These are phyloP conservation scores for Heliconius eleuchia DNA, from an alignment of 1,140 invertebrate genomes.

Conservation along the genomic window DNA sequence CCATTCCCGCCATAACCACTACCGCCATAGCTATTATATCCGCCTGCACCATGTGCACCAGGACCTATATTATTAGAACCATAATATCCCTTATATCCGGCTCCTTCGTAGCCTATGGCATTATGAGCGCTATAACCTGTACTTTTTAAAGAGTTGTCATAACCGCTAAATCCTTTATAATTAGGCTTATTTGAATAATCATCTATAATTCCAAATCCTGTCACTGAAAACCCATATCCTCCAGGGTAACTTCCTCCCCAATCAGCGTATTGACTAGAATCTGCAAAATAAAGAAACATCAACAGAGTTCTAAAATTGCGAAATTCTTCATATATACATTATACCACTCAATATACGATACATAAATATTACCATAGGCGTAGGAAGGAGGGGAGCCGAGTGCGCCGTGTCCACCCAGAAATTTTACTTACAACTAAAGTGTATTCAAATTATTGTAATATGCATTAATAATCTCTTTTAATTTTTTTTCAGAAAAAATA, in stretches of 20 bases:
- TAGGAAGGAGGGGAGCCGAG: too few species aligned
- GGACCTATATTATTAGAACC: conserved; percentile 16
- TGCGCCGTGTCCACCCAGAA: too few species aligned
- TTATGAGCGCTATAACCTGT: conserved; percentile 36
- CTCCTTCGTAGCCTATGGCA: conserved; percentile 37
- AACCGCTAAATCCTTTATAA: conserved; percentile 36
- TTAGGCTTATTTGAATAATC: conserved; percentile 38
- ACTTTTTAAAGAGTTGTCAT: conserved; percentile 37
- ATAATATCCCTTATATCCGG: conserved; percentile 40
- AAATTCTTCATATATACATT: too few species aligned
- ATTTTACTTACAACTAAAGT: too few species aligned
- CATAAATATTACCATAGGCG: too few species aligned
- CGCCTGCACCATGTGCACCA: conserved; percentile 47
- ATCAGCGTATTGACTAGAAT: conserved; percentile 55
- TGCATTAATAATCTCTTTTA: too few species aligned
- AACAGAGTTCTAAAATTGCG: too few species aligned
- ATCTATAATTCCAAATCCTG: conserved; percentile 56
- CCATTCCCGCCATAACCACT: conserved; percentile 14
- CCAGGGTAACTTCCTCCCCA: conserved; percentile 51
- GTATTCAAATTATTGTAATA: too few species aligned
- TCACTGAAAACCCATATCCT: conserved; percentile 54
- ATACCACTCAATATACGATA: too few species aligned
- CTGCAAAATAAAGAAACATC: conserved; percentile 38
- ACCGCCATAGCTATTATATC: conserved; percentile 17
- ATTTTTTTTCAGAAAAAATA: too few species aligned